Percentiles rank a stretch among this genome's conserved stretches.
Evolutionary conservation across 2,888 invertebrate species (phyloP).

Genomic region (Oscheius onirici): DNA sequence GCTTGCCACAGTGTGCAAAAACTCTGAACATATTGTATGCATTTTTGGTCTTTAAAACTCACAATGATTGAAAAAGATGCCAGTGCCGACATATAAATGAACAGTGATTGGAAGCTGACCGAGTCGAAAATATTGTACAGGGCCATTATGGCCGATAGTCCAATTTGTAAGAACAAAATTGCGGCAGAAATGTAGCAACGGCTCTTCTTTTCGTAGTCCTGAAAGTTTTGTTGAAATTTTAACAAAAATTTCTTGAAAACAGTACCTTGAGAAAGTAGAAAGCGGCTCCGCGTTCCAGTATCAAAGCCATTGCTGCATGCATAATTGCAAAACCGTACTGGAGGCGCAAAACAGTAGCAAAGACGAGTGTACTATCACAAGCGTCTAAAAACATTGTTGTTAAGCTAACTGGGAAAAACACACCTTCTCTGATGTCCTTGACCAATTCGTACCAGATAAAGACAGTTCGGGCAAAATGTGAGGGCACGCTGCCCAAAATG

Average conservation of each 20-base stretch:
- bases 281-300: conserved; percentile 1
- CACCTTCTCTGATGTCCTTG: neutral
- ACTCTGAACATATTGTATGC: neutral
- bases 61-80: conserved; percentile 2
- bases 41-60: neutral
- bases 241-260: too few species aligned
- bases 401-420: too few species aligned
- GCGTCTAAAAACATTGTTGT: neutral
- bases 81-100: conserved; percentile 4
- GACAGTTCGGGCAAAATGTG: neutral
- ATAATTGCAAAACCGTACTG: conserved; percentile 16
- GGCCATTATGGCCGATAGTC: neutral
- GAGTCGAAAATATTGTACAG: conserved; percentile 3
- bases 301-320: conserved; percentile 4
- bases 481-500: neutral
- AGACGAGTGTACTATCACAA: neutral
- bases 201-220: conserved; percentile 18
- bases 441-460: conserved; percentile 3
- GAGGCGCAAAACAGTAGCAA: conserved; percentile 1
- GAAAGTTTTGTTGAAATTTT: too few species aligned
- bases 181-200: conserved; percentile 1
- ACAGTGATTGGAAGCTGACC: conserved; percentile 1
- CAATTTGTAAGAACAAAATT: conserved; percentile 3
- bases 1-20: neutral
- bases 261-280: conserved; percentile 1